phyloP scores from a whole-genome alignment of 2,113 vertebrate species.

The Phainopepla nitens region DNA sequence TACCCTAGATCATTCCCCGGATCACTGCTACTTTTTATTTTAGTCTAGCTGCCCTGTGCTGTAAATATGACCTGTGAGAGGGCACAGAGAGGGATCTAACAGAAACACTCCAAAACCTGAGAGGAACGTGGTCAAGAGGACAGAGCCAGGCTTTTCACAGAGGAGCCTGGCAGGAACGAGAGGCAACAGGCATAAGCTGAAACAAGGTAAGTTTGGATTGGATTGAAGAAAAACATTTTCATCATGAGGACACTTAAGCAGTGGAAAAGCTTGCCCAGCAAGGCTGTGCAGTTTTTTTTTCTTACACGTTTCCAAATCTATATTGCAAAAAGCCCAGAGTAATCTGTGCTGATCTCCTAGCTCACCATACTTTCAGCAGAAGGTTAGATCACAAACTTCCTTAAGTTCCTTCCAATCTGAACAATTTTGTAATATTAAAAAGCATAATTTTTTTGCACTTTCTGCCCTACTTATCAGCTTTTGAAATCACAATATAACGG shows the following conservation, averaged over 20 bases:
- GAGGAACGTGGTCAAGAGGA: background rate
- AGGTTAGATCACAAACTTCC: background rate
- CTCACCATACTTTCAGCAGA: background rate
- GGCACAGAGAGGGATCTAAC: accelerated
- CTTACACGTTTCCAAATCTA: background rate
- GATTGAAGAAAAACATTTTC: background rate
- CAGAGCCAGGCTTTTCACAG: background rate
- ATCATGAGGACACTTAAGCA: background rate
- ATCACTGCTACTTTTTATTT: background rate
- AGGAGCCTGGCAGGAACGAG: background rate
- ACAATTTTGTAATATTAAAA: background rate
- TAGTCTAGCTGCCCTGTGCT: background rate
- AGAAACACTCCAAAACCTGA: background rate
- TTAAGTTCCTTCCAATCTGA: background rate
- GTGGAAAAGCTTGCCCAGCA: background rate
- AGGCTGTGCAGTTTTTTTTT: background rate
- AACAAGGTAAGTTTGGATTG: background rate
- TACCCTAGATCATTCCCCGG: background rate
- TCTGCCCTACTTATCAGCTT: background rate
- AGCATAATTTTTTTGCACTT: accelerated
- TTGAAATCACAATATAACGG: background rate
- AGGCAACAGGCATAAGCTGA: accelerated
- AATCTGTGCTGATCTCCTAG: background rate
- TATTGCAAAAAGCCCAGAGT: background rate
- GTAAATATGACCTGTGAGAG: too few species aligned